Conservation (phyloP, 2,797 vertebrate genomes). For the Cichlasoma orientale region DNA sequence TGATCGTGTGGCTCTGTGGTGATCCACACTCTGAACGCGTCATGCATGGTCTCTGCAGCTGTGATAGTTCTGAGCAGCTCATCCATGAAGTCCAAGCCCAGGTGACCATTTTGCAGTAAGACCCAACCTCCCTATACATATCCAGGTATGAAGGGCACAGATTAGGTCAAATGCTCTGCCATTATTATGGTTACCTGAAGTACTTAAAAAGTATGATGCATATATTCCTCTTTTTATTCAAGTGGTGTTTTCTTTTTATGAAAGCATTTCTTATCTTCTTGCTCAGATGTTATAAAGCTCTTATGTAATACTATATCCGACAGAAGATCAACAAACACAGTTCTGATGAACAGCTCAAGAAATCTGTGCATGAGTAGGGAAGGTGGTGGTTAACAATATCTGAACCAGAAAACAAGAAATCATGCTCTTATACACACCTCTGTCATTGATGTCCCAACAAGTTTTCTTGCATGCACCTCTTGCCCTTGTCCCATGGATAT, state of each 20-base stretch:
- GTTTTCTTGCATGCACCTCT: slow-evolving; percentile 86
- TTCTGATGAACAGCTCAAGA: not conserved
- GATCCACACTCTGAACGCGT: slow-evolving; percentile 85
- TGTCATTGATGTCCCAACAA: slow-evolving; percentile 80
- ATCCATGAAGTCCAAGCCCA: slow-evolving; percentile 87
- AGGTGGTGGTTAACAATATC: not conserved
- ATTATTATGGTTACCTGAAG: not conserved
- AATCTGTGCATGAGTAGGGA: not conserved
- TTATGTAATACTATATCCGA: not conserved
- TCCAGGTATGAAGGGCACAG: slow-evolving; percentile 3
- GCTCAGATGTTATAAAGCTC: not conserved
- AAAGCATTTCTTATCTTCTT: too few relatives aligned
- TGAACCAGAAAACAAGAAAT: not conserved
- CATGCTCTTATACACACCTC: slow-evolving; percentile 69
- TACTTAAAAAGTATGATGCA: not conserved
- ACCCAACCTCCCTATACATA: slow-evolving; percentile 85
- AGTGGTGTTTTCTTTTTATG: too few relatives aligned
- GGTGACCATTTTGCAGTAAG: slow-evolving; percentile 88
- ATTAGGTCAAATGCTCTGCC: not conserved
- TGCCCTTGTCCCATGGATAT: slow-evolving; percentile 91
- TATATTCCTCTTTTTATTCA: too few relatives aligned
- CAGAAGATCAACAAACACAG: not conserved
- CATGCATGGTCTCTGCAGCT: slow-evolving; percentile 72
- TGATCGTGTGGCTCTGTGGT: slow-evolving; percentile 84
- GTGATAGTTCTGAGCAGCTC: slow-evolving; percentile 82